Evolutionary conservation across 2,113 vertebrate species (phyloP).

Genomic region (Argyrosomus japonicus): DNA sequence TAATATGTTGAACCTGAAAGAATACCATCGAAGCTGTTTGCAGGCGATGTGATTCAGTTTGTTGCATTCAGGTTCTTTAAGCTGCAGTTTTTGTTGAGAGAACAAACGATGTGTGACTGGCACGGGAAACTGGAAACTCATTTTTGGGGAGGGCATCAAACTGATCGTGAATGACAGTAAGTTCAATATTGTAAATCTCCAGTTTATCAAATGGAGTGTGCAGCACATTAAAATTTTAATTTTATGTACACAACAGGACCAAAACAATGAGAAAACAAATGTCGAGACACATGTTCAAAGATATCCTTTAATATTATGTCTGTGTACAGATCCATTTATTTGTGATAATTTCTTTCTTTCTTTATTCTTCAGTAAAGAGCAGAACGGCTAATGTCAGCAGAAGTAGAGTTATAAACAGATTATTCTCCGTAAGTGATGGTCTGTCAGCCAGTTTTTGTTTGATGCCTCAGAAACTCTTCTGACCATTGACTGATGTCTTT

Average conservation of each 20-base stretch:
- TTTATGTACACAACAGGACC: too few species aligned
- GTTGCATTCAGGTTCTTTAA: not conserved
- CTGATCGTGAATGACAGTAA: conserved; percentile 50
- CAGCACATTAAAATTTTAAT: not conserved
- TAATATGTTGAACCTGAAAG: not conserved
- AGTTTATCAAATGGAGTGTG: not conserved
- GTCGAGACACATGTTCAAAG: too few species aligned
- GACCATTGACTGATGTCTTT: not conserved
- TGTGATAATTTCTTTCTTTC: not conserved
- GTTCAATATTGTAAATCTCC: not conserved
- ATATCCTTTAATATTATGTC: not conserved
- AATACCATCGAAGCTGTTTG: not conserved
- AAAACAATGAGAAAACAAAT: not conserved
- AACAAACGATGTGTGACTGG: not conserved
- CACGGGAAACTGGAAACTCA: not conserved
- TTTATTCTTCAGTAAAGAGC: not conserved
- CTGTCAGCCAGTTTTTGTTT: not conserved
- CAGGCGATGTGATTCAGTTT: not conserved
- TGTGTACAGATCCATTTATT: not conserved
- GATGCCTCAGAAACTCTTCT: not conserved
- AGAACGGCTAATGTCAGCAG: not conserved
- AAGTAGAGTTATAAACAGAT: not conserved
- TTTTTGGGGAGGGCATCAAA: conserved; percentile 43
- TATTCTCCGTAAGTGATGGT: not conserved
- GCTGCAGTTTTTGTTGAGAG: not conserved